These are phyloP conservation scores for Nemapogon koenigi DNA, from an alignment of 2,888 invertebrate genomes.

Conservation along the genomic window DNA sequence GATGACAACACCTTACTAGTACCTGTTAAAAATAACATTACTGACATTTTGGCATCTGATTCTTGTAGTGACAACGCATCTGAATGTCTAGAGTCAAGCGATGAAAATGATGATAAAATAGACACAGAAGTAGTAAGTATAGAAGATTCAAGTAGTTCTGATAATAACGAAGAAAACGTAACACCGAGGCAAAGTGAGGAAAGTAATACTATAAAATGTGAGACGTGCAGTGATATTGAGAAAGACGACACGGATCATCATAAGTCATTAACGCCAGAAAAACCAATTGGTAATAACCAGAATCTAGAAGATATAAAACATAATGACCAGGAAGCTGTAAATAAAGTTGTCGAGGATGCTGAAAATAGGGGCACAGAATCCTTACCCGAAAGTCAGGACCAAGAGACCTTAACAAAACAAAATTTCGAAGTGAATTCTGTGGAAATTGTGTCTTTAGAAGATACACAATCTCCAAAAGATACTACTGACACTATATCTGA, in stretches of 20 bases:
- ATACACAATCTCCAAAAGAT: too few relatives aligned
- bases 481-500: too few relatives aligned
- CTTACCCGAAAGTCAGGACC: too few relatives aligned
- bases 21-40: slow-evolving; percentile 38
- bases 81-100: slow-evolving; percentile 34
- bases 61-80: slow-evolving; percentile 40
- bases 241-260: too few relatives aligned
- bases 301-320: background rate
- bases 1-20: slow-evolving; percentile 46
- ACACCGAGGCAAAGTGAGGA: too few relatives aligned
- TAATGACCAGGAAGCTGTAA: too few relatives aligned
- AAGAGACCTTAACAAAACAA: too few relatives aligned
- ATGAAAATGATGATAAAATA: slow-evolving; percentile 22
- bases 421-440: too few relatives aligned
- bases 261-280: background rate
- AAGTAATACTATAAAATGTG: slow-evolving; percentile 22
- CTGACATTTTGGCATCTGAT: slow-evolving; percentile 25
- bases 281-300: background rate
- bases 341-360: too few relatives aligned
- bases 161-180: too few relatives aligned
- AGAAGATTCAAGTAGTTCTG: slow-evolving; percentile 52
- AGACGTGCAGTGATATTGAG: slow-evolving; percentile 24
- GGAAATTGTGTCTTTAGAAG: too few relatives aligned
- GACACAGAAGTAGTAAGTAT: slow-evolving; percentile 42
- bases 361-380: too few relatives aligned